Evolutionary conservation across 2,888 invertebrate genomes (phyloP), one percentile per base, ranked within the genome.

Genomic region (Tridacna crocea): DNA sequence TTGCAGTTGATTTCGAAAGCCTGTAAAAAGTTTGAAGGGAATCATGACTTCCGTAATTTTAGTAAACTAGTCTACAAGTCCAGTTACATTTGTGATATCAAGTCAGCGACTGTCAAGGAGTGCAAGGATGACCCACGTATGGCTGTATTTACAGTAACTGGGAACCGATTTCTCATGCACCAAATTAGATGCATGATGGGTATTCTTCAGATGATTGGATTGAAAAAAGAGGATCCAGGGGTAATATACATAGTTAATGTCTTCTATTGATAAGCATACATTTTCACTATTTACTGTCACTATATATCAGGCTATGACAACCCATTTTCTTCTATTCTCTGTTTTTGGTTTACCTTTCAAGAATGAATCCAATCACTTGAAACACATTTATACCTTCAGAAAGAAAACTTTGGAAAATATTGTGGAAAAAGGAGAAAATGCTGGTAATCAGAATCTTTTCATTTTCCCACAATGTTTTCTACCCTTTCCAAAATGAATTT

Each of bases 1-100:
- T 68, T 68, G 19, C 46, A 68, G 68, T 11, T 46, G 0, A 46
- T 68, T n/a, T 19, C 46, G 3, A 19, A 46, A n/a, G 68, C 68
- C 6, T 68, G 68, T 68, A 68, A 68, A 46, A 68, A 47, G 47
- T 68, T 47, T 68, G 68, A 68, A 68, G 68, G 68, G 46, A 68
- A 17, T 4, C 68, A 68, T n/a, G 47, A 68, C 47, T 68, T 47
- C 19, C 47, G 46, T 4, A 68, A 68, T 22, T 46, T 68, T 17
- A 17, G 68, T 68, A 47, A 17, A n/a, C n/a, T 68, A 68, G 55
- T 19, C 19, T 47, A 68, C 46, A 68, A 24, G 19, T 0, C 17
- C 17, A 47, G 47, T n/a, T 68, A n/a, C 46, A 22, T n/a, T 19
- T 47, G 68, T 22, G 19, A 47, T 24, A 22, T 68, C 8, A 46